Conservation (phyloP, 2,888 invertebrate genomes). For the Caenorhabditis afra region DNA sequence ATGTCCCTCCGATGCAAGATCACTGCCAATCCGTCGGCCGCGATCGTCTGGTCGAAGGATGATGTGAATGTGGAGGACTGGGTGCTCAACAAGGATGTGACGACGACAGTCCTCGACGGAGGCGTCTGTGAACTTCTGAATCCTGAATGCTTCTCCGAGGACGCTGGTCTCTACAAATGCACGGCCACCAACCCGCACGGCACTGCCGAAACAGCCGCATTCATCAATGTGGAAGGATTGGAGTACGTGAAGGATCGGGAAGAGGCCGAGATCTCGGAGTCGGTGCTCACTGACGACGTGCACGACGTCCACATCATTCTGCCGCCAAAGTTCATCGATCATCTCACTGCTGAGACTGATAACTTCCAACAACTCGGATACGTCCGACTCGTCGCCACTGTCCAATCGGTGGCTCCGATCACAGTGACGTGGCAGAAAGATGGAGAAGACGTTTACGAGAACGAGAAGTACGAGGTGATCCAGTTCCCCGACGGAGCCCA, state of each 20-base stretch:
- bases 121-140: constrained; percentile 71
- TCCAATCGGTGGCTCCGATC: constrained; percentile 62
- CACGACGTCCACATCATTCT: constrained; percentile 60
- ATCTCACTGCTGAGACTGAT: constrained; percentile 66
- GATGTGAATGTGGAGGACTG: constrained; percentile 70
- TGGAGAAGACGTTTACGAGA: constrained; percentile 55
- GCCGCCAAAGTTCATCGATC: constrained; percentile 70
- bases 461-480: constrained; percentile 68
- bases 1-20: constrained; percentile 72
- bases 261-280: constrained; percentile 68
- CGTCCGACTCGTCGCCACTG: constrained; percentile 67
- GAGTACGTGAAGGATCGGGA: constrained; percentile 65
- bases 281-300: constrained; percentile 54
- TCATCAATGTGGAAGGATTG: constrained; percentile 66
- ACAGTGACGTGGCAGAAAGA: constrained; percentile 70
- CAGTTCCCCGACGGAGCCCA: constrained; percentile 71
- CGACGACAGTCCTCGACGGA: constrained; percentile 63
- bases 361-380: constrained; percentile 63
- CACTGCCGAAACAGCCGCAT: constrained; percentile 72
- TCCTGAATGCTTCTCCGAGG: constrained; percentile 66
- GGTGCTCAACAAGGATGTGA: constrained; percentile 70
- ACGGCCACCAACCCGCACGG: constrained; percentile 70
- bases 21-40: constrained; percentile 70
- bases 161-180: constrained; percentile 72
- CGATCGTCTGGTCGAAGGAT: constrained; percentile 73